Percentiles rank a stretch among this genome's conserved stretches.
Conservation (phyloP, 92 coral and sea anemone species). For the Zoanthus gigantus region DNA sequence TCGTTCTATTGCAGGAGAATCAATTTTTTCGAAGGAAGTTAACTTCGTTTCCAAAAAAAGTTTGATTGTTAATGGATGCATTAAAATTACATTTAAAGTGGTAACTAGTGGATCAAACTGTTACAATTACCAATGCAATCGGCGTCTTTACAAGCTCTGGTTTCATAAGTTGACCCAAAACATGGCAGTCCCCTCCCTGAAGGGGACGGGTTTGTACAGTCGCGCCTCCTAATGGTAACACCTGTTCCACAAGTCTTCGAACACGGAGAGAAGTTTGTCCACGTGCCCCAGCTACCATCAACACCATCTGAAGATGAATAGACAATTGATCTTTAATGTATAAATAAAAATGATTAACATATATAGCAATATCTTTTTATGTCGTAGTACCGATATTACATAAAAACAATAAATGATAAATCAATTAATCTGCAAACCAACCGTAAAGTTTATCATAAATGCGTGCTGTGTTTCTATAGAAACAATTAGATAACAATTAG, state of each 20-base stretch:
- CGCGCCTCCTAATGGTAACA: not conserved
- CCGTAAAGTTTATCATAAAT: too few relatives aligned
- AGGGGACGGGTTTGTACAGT: constrained; percentile 5
- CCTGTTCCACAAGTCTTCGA: not conserved
- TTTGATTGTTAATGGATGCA: not conserved
- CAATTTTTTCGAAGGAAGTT: too few relatives aligned
- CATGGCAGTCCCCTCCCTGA: not conserved
- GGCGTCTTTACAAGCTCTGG: not conserved
- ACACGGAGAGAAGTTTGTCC: constrained; percentile 1
- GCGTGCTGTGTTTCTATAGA: too few relatives aligned
- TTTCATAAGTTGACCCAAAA: not conserved
- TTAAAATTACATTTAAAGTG: too few relatives aligned
- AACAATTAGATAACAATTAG: too few relatives aligned
- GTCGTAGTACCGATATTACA: too few relatives aligned
- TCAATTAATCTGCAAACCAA: too few relatives aligned
- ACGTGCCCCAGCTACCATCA: not conserved
- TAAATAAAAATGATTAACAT: not conserved
- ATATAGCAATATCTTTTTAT: too few relatives aligned
- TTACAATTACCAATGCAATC: not conserved
- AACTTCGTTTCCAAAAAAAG: not conserved
- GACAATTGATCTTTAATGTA: not conserved
- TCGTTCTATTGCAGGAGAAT: too few relatives aligned
- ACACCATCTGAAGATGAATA: not conserved
- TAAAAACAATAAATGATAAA: too few relatives aligned
- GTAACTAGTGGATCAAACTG: not conserved